phyloP scores from a whole-genome alignment of 2,113 vertebrate genomes.

The Carlito syrichta region DNA sequence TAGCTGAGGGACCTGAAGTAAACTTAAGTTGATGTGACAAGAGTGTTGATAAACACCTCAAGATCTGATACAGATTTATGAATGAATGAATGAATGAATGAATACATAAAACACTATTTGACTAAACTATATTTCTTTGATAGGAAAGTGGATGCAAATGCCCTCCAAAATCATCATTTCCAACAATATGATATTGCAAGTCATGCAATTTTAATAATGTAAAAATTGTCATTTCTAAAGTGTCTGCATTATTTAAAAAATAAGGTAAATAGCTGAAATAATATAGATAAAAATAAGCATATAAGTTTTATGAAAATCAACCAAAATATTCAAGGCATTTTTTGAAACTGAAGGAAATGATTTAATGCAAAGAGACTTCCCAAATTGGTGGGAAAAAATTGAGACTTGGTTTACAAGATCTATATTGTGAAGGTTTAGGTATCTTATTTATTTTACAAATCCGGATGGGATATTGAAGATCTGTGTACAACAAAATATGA shows the following conservation, averaged over 20 bases:
- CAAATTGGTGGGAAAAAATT: not conserved
- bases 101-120: conserved; percentile 12
- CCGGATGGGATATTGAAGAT: not conserved
- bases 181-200: not conserved
- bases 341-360: not conserved
- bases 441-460: not conserved
- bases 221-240: not conserved
- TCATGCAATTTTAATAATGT: not conserved
- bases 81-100: too few species aligned
- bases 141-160: not conserved
- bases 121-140: not conserved
- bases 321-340: not conserved
- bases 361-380: not conserved
- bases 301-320: not conserved
- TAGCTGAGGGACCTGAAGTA: conserved; percentile 11
- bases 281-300: not conserved
- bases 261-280: not conserved
- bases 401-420: not conserved
- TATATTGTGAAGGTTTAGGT: not conserved
- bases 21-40: conserved; percentile 55
- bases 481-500: not conserved
- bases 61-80: not conserved
- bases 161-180: not conserved
- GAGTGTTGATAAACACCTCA: conserved; percentile 43
- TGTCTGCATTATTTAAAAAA: not conserved